Evolutionary conservation across 1,140 invertebrate species (phyloP).

Genomic region (Neodiprion pinetum): DNA sequence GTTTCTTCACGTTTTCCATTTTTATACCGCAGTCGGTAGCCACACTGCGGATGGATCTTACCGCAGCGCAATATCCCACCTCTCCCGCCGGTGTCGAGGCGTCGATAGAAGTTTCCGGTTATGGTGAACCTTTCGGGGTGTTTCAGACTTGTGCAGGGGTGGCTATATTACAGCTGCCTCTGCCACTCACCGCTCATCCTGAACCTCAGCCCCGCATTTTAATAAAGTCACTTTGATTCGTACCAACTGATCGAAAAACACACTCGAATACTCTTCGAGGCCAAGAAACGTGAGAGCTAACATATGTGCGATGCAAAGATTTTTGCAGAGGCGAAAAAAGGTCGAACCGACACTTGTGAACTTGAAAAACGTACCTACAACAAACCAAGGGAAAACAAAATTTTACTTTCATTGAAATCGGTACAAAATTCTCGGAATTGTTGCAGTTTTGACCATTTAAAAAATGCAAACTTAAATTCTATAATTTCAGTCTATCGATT

Average conservation of each 20-base stretch:
- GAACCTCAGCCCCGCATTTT: background rate
- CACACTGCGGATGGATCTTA: constrained; percentile 5
- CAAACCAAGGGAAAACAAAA: no score
- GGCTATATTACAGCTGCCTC: background rate
- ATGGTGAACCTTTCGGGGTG: background rate
- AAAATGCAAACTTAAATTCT: no score
- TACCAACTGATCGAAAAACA: background rate
- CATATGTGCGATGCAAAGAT: no score
- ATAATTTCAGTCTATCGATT: no score
- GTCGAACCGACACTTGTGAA: no score
- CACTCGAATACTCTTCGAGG: no score
- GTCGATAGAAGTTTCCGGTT: background rate
- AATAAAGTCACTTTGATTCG: background rate
- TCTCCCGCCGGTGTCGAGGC: background rate
- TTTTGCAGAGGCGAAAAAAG: no score
- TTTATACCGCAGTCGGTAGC: background rate
- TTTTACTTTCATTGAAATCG: no score
- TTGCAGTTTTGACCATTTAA: no score
- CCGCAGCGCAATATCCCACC: background rate
- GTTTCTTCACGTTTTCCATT: background rate
- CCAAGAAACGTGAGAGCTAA: no score
- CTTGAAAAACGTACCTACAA: no score
- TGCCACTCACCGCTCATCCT: background rate
- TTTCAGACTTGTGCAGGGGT: background rate
- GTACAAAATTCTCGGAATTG: no score